Evolutionary conservation across 2,888 invertebrate species (phyloP).

Genomic region (Sesia bembeciformis): DNA sequence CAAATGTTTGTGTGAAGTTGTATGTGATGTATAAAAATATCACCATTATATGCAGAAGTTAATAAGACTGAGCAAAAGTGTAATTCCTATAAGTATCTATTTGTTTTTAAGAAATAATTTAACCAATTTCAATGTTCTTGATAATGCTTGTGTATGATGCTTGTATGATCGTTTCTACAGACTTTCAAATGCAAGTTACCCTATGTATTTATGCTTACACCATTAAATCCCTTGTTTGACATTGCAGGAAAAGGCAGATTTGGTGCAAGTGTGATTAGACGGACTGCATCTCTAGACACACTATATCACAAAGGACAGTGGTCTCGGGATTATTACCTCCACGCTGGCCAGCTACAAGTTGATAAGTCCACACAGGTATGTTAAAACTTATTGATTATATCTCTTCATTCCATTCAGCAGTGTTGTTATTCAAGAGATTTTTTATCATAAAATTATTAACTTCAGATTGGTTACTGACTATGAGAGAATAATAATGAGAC

Average conservation of each 20-base stretch:
- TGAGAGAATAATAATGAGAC: too few relatives aligned
- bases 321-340: slow-evolving; percentile 82
- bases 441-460: background rate
- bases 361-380: slow-evolving; percentile 87
- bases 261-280: slow-evolving; percentile 78
- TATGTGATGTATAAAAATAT: too few relatives aligned
- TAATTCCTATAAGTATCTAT: background rate
- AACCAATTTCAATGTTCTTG: background rate
- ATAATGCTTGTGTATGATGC: background rate
- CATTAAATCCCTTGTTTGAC: background rate
- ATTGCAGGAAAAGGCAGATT: slow-evolving; percentile 67
- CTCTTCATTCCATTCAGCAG: too few relatives aligned
- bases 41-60: too few relatives aligned
- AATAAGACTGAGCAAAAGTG: too few relatives aligned
- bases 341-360: slow-evolving; percentile 79
- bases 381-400: too few relatives aligned
- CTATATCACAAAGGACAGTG: slow-evolving; percentile 86
- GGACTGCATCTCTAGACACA: slow-evolving; percentile 86
- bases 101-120: background rate
- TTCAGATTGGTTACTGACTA: background rate
- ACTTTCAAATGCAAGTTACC: background rate
- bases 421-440: background rate
- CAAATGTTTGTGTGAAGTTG: too few relatives aligned
- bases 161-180: slow-evolving; percentile 1
- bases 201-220: slow-evolving; percentile 1